phyloP scores from a whole-genome alignment of 2,888 invertebrate species.

The Melanophora roralis region DNA sequence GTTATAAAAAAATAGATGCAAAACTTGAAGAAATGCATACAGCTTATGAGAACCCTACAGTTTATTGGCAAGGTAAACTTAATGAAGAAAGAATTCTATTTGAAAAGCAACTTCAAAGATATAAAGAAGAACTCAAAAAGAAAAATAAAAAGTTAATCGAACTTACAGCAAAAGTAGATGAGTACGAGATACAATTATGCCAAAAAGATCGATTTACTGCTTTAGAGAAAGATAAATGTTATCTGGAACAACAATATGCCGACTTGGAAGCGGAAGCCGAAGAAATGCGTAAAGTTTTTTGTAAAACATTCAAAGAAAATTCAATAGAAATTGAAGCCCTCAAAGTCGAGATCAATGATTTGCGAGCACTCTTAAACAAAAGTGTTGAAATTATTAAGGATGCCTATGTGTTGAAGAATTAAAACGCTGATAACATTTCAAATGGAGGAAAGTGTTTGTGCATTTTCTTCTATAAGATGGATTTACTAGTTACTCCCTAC shows the following conservation, averaged over 20 bases:
- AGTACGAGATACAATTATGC: constrained; percentile 87
- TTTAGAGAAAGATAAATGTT: constrained; percentile 85
- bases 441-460: too few relatives aligned
- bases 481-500: too few relatives aligned
- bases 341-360: constrained; percentile 78
- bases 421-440: constrained; percentile 60
- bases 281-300: constrained; percentile 78
- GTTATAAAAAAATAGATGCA: constrained; percentile 83
- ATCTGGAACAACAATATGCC: constrained; percentile 84
- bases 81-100: constrained; percentile 86
- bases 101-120: constrained; percentile 82
- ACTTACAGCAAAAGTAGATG: constrained; percentile 85
- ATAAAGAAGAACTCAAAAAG: constrained; percentile 85
- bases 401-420: constrained; percentile 72
- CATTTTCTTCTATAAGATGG: too few relatives aligned
- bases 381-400: constrained; percentile 74
- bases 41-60: constrained; percentile 91
- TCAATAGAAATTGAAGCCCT: constrained; percentile 79
- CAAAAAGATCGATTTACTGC: constrained; percentile 82
- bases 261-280: constrained; percentile 85
- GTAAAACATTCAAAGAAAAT: constrained; percentile 79
- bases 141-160: constrained; percentile 87
- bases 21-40: constrained; percentile 85
- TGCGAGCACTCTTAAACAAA: constrained; percentile 74
- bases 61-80: constrained; percentile 89